Evolutionary conservation across 2,113 vertebrate species (phyloP), one percentile per base, ranked within the genome.

Genomic region (Microcebus murinus): DNA sequence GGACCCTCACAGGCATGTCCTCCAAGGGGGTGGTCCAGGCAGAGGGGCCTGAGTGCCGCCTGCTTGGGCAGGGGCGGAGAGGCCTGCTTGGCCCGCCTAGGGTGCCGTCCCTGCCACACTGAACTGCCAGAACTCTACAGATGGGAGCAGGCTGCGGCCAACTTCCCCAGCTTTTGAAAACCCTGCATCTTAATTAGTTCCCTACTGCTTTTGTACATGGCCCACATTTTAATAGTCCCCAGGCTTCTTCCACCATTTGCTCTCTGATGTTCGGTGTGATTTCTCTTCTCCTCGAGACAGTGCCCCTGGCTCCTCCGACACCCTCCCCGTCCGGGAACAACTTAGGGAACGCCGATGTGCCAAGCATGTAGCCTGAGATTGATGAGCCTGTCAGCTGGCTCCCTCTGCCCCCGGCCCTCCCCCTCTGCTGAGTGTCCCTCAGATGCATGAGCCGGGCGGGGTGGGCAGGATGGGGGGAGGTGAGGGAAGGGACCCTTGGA

Each of bases 101-200:
- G 97, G 97, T 97, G 94, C 95, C 95, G 91, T 94, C 94, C 94
- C 90, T 90, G 96, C 96, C 73, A 74, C 20, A 21, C 79, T 57
- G 94, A 97, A 97, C 95, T 95, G 97, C 96, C 97, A 98, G 96
- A 96, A 92, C 97, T 96, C 96, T 98, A 96, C 98, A 98, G 98
- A 98, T 98, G 98, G 98, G 98, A 96, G 96, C 97, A 97, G 97
- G 98, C 97, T 95, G 83, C 57, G 96, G 98, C 98, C 98, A 99
- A 98, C 98, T 98, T 98, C 91, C 94, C 95, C 52, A 79, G 98
- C 97, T 95, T 98, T 98, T 96, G 96, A 97, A 97, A 98, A 98
- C 96, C 97, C 98, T 98, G 98, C 98, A 98, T 99, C 97, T 98
- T 98, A 99, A 99, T 98, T 98, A 98, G 98, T 98, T 98, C 98